Evolutionary conservation across 2,888 invertebrate genomes (phyloP), one percentile per base, ranked within the genome.

Genomic region (Volucella inanis): DNA sequence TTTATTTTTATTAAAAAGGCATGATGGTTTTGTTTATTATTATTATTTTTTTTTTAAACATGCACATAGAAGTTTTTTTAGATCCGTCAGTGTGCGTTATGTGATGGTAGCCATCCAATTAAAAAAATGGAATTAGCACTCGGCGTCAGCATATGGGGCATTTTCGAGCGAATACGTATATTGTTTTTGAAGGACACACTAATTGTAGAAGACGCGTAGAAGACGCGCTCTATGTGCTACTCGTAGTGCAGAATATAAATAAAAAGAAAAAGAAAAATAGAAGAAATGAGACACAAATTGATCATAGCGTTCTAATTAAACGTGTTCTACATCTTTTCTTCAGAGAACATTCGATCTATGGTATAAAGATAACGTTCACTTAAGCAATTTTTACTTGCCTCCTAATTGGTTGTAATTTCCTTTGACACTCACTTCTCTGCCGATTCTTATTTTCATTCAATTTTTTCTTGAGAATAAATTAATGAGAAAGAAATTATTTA

Each of bases 161-260:
- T 31, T 4, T 31, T 1, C 31, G 6, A 31, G 6, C 2, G 31
- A 31, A 31, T 31, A 31, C 6, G 14, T 52, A 62, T 67, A 76
- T 67, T 64, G 57, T 62, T 71, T 81, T 81, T 86, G 82, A 82
- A 86, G 86, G 86, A 86, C 86, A 82, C 72, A 74, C 64, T 82
- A 68, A 77, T 81, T 81, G 59, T 77, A 22, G 68, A 81, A 77
- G 67, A 68, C 18, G 39, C 22, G 59, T 77, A 22, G 68, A 81
- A 77, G 67, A 68, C 18, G 39, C 22, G 14, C 50, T 52, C 10
- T 47, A 15, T 54, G 22, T 31, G n/a, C n/a, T n/a, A 31, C 31
- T 31, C 6, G 6, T 41, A 62, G 71, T 52, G 52, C 71, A 71
- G 31, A 31, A 31, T 31, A 31, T 31, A 31, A 31, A 22, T 22